These are phyloP conservation scores for Aplysia californica DNA, from an alignment of 1,140 invertebrate genomes.

Conservation along the genomic window DNA sequence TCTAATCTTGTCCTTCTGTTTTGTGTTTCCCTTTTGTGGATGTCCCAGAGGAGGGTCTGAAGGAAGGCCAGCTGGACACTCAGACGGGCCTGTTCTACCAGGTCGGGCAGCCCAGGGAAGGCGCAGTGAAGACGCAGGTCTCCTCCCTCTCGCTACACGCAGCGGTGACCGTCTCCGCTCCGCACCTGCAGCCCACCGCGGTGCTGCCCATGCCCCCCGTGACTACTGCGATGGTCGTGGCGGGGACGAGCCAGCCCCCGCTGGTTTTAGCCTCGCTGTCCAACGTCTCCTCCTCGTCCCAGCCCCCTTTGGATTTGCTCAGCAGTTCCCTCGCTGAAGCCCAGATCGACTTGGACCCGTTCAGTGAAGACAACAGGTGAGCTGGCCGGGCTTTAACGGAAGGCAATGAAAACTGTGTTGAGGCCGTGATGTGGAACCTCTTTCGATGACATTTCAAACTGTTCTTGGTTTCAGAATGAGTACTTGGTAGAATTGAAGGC, in stretches of 20 bases:
- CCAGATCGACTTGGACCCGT: constrained; percentile 64
- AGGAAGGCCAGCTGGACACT: constrained; percentile 57
- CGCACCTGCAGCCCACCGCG: background rate
- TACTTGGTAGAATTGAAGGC: no score
- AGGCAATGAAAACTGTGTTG: constrained; percentile 16
- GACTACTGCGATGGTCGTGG: background rate
- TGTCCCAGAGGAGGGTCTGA: constrained; percentile 21
- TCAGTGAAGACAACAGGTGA: constrained; percentile 55
- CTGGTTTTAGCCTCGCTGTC: no score
- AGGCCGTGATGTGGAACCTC: no score
- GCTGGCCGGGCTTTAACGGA: no score
- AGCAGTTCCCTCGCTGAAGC: constrained; percentile 64
- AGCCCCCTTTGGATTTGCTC: constrained; percentile 54
- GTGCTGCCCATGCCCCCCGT: background rate
- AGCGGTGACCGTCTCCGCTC: background rate
- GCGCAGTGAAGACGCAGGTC: background rate
- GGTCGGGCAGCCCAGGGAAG: constrained; percentile 3
- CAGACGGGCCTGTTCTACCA: constrained; percentile 63
- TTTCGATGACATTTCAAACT: no score
- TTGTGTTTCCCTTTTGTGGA: no score
- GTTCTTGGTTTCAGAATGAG: no score
- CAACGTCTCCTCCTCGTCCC: background rate
- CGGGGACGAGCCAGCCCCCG: background rate
- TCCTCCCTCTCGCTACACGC: background rate
- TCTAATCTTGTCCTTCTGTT: no score